These are phyloP conservation scores for Lepidocolaptes lacrymiger DNA, from an alignment of 2,797 vertebrate species.

Conservation along the genomic window DNA sequence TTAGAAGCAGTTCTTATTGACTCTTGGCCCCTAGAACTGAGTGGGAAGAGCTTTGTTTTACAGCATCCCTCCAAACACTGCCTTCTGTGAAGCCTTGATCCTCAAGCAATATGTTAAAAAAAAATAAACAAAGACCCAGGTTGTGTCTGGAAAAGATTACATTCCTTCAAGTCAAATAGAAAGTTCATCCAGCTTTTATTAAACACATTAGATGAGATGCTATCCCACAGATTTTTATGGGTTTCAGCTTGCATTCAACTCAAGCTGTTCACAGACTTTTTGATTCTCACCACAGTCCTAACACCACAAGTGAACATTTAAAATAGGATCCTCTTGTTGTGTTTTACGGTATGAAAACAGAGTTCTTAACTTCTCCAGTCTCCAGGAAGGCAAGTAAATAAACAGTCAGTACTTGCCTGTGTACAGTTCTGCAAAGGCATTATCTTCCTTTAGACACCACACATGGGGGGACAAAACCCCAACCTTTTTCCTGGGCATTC, in stretches of 20 bases:
- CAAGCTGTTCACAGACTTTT: neutral
- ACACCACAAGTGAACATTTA: neutral
- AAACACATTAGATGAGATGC: constrained; percentile 6
- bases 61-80: neutral
- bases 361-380: neutral
- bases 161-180: constrained; percentile 21
- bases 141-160: constrained; percentile 61
- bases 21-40: constrained; percentile 6
- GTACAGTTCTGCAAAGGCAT: neutral
- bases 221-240: constrained; percentile 38
- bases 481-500: neutral
- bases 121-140: constrained; percentile 19
- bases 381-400: neutral
- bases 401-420: neutral
- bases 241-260: constrained; percentile 40
- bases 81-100: constrained; percentile 24
- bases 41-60: constrained; percentile 40
- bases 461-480: accelerated
- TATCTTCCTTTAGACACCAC: neutral
- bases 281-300: neutral
- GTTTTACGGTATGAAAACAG: neutral
- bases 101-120: constrained; percentile 14
- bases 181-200: constrained; percentile 56
- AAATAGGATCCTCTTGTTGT: neutral
- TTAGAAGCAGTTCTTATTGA: constrained; percentile 45